Evolutionary conservation across 1,140 invertebrate species (phyloP).

Genomic region (Pemphigus obesinymphae): DNA sequence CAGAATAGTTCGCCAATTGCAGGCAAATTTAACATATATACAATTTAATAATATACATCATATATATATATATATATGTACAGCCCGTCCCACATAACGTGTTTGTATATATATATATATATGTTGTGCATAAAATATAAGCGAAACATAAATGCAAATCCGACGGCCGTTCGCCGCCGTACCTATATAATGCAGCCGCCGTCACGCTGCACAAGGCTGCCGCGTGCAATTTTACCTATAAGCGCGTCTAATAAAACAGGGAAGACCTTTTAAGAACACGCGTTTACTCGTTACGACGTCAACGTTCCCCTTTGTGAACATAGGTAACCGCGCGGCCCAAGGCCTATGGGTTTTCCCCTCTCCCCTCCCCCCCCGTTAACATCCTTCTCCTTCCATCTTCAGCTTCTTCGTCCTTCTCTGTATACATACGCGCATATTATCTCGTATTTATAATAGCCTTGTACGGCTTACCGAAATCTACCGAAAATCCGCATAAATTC

Average conservation of each 20-base stretch:
- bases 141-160: background rate
- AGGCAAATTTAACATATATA: too few species aligned
- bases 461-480: background rate
- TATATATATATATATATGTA: too few species aligned
- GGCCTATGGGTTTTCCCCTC: background rate
- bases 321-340: background rate
- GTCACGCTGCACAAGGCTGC: background rate
- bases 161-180: constrained; percentile 8
- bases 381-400: too few species aligned
- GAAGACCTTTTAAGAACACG: constrained; percentile 2
- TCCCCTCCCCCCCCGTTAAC: background rate
- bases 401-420: too few species aligned
- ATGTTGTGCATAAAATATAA: too few species aligned
- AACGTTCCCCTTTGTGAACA: background rate
- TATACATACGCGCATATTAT: too few species aligned
- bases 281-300: background rate
- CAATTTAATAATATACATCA: background rate
- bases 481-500: background rate
- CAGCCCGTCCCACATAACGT: background rate
- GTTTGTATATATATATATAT: background rate
- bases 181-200: too few species aligned
- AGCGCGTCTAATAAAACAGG: background rate
- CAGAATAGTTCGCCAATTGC: too few species aligned
- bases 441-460: too few species aligned
- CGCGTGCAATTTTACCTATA: background rate